Percentiles rank a stretch among this genome's conserved stretches.
phyloP scores from a whole-genome alignment of 1,140 invertebrate species.

The Muscidifurax raptorellus region DNA sequence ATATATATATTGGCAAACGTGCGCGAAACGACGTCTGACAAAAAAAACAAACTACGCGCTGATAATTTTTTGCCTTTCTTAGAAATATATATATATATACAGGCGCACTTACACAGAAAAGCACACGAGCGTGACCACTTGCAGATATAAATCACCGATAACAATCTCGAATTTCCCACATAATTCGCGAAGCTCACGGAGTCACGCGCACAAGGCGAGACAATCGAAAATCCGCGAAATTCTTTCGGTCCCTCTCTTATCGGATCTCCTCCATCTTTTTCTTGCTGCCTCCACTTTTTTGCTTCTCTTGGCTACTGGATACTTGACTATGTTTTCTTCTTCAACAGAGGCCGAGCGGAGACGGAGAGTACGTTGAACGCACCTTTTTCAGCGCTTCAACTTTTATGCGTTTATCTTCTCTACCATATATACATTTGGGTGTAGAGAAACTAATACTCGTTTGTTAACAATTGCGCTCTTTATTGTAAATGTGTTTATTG shows the following conservation, averaged over 20 bases:
- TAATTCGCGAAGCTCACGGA: constrained; percentile 25
- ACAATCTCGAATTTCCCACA: constrained; percentile 29
- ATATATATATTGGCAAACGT: too few species aligned
- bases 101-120: too few species aligned
- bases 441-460: too few species aligned
- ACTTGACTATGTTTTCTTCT: constrained; percentile 38
- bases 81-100: neutral
- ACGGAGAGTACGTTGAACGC: neutral
- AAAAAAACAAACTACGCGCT: neutral
- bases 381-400: neutral
- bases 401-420: neutral
- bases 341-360: neutral
- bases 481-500: neutral
- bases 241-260: constrained; percentile 1
- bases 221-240: constrained; percentile 32
- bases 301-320: constrained; percentile 6
- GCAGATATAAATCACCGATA: constrained; percentile 37
- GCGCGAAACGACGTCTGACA: neutral
- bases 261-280: constrained; percentile 40
- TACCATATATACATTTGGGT: neutral
- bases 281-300: constrained; percentile 22
- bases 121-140: too few species aligned
- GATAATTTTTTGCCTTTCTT: constrained; percentile 19
- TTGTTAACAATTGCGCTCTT: neutral
- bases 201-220: constrained; percentile 1